phyloP scores from a whole-genome alignment of 2,113 vertebrate genomes.

The Mugil cephalus region DNA sequence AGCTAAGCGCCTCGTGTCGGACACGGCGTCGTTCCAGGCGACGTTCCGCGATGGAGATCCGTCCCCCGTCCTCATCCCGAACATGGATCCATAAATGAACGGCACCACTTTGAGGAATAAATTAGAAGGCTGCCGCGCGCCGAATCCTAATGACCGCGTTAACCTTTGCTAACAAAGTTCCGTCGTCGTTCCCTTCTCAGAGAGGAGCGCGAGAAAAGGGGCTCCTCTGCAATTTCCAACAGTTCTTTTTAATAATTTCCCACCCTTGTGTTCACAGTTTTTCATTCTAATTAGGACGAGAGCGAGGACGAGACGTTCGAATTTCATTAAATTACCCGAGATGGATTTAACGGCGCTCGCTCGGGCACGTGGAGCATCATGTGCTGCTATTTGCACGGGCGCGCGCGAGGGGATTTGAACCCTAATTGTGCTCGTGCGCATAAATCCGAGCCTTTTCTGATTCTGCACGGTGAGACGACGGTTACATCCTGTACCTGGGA shows the following conservation, averaged over 20 bases:
- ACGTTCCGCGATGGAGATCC: slow-evolving; percentile 44
- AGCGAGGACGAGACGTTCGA: slow-evolving; percentile 33
- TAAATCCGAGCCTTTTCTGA: no score
- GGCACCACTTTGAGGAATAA: slow-evolving; percentile 64
- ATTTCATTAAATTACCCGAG: slow-evolving; percentile 56
- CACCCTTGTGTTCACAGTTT: slow-evolving; percentile 40
- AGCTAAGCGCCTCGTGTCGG: slow-evolving; percentile 25
- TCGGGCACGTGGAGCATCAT: background rate
- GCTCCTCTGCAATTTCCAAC: slow-evolving; percentile 44
- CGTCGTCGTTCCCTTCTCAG: slow-evolving; percentile 58
- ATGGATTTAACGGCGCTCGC: slow-evolving; percentile 37
- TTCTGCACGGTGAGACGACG: no score
- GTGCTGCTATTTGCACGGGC: slow-evolving; percentile 7
- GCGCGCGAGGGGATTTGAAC: background rate
- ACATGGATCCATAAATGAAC: slow-evolving; percentile 65
- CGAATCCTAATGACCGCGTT: slow-evolving; percentile 73
- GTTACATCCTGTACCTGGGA: no score
- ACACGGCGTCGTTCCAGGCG: slow-evolving; percentile 24
- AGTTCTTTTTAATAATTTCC: slow-evolving; percentile 59
- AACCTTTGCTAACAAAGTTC: slow-evolving; percentile 73
- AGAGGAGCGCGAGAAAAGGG: slow-evolving; percentile 2
- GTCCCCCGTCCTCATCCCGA: slow-evolving; percentile 6
- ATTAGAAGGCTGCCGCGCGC: slow-evolving; percentile 44
- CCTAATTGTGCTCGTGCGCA: background rate
- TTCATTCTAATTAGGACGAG: slow-evolving; percentile 64